A percentile compares a stretch with the other conserved stretches of the same genome.
phyloP scores from a whole-genome alignment of 2,797 vertebrate genomes.

The Silurus aristotelis region DNA sequence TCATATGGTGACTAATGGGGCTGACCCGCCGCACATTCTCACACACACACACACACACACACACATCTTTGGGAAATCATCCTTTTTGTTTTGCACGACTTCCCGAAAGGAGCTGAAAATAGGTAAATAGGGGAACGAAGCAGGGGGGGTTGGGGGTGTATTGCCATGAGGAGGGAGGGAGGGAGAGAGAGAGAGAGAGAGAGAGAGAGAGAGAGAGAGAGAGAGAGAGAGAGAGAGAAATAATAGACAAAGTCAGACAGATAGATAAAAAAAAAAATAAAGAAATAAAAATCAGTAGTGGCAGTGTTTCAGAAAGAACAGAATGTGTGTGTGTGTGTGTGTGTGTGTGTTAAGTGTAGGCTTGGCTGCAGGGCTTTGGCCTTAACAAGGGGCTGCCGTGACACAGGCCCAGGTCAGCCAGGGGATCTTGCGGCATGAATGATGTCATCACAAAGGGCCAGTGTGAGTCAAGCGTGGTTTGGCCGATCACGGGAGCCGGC shows the following conservation, averaged over 20 bases:
- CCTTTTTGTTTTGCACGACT: constrained; percentile 10
- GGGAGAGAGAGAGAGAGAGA: too few species aligned
- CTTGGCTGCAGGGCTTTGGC: constrained; percentile 58
- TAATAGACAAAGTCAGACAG: background rate
- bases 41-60: constrained; percentile 2
- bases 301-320: constrained; percentile 25
- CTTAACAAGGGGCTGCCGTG: constrained; percentile 74
- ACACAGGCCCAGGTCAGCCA: constrained; percentile 70
- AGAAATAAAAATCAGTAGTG: background rate
- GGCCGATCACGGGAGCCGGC: constrained; percentile 60
- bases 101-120: background rate
- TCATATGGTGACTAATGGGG: background rate
- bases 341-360: constrained; percentile 50
- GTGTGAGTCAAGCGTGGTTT: constrained; percentile 69
- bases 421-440: constrained; percentile 67
- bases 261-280: background rate
- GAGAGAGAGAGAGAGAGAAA: background rate
- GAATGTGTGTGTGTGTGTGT: constrained; percentile 52
- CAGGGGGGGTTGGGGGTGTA: background rate
- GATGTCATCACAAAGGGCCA: constrained; percentile 77
- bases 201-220: too few species aligned
- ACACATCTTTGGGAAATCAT: constrained; percentile 1
- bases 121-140: background rate
- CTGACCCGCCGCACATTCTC: background rate
- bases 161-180: too few species aligned